Evolutionary conservation across 2,113 vertebrate genomes (phyloP).

Genomic region (Chiloscyllium plagiosum): DNA sequence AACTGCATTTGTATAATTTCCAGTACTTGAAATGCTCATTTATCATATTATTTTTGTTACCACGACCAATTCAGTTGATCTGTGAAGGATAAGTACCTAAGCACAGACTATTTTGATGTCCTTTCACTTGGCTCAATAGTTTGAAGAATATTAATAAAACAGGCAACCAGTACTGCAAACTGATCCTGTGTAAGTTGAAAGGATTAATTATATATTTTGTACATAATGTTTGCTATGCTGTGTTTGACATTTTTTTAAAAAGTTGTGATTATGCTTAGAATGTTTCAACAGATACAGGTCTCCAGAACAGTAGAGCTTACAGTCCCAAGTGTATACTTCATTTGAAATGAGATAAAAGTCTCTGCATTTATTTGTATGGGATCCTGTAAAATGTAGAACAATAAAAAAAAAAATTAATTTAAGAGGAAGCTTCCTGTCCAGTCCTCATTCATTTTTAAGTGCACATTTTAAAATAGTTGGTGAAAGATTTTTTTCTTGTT

Average conservation of each 20-base stretch:
- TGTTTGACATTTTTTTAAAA: neutral
- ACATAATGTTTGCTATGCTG: conserved; percentile 18
- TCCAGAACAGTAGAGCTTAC: neutral
- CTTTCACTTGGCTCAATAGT: neutral
- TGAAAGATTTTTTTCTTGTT: neutral
- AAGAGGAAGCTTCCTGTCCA: neutral
- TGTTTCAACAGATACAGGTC: conserved; percentile 7
- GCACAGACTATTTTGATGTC: neutral
- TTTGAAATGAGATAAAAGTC: neutral
- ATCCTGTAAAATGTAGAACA: conserved; percentile 24
- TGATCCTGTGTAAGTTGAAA: neutral
- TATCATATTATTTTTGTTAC: neutral
- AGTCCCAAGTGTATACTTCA: neutral
- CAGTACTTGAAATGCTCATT: neutral
- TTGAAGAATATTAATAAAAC: conserved; percentile 17
- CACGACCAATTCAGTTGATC: neutral
- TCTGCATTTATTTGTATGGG: conserved; percentile 28
- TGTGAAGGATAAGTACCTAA: neutral
- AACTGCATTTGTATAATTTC: neutral
- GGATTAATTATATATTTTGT: conserved; percentile 20
- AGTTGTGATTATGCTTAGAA: neutral
- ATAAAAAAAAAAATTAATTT: conserved; percentile 20
- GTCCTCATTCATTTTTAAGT: neutral
- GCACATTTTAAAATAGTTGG: neutral
- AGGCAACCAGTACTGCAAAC: neutral